These are phyloP conservation scores for Sebastes minor DNA, from an alignment of 2,797 vertebrate species.

Conservation along the genomic window DNA sequence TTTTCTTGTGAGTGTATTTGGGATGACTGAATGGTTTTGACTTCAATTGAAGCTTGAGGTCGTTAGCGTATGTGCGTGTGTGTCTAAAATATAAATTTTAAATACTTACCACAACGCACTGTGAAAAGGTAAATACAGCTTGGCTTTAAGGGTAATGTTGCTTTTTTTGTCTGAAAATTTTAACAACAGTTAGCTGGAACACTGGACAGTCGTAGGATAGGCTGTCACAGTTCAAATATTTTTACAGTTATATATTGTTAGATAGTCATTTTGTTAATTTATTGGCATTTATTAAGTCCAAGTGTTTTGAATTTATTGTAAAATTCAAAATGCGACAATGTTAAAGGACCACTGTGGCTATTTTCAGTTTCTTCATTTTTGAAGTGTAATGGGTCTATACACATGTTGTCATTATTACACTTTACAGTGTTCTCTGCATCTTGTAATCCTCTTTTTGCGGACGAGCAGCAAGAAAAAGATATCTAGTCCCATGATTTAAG, in stretches of 20 bases:
- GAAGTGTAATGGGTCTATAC: background rate
- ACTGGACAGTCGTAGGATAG: too few relatives aligned
- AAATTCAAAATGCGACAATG: background rate
- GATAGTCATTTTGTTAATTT: background rate
- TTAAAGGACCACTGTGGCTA: background rate
- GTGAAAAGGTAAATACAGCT: background rate
- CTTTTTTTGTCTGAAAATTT: background rate
- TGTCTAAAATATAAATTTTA: background rate
- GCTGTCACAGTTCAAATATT: background rate
- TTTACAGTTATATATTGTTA: background rate
- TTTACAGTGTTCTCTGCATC: background rate
- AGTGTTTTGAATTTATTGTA: background rate
- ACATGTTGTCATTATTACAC: background rate
- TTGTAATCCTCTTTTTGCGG: background rate
- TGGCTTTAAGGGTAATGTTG: background rate
- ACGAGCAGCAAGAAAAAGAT: background rate
- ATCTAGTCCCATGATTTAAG: background rate
- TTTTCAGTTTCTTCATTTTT: background rate
- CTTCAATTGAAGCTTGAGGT: background rate
- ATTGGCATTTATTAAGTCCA: background rate
- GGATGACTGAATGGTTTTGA: rapidly evolving
- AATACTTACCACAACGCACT: background rate
- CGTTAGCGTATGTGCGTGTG: too few relatives aligned
- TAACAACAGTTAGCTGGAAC: background rate
- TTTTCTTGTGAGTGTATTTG: background rate